These are phyloP conservation scores for Alcedo atthis DNA, from an alignment of 2,797 vertebrate genomes.

Conservation along the genomic window DNA sequence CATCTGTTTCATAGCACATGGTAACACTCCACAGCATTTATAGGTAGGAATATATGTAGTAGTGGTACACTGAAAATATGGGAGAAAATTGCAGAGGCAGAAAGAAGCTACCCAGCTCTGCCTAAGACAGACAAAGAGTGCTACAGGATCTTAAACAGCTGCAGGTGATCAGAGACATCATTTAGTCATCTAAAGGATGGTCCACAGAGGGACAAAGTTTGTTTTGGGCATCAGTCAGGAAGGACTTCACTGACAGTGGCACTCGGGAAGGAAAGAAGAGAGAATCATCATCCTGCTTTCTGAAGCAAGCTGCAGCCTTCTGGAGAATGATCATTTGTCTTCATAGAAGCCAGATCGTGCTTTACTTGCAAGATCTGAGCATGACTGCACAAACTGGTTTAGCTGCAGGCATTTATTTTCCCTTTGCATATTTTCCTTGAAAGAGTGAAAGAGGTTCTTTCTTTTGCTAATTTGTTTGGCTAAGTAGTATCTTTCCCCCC, in stretches of 20 bases:
- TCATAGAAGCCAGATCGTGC: background rate
- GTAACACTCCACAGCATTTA: background rate
- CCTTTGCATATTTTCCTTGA: background rate
- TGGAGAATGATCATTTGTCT: fast-evolving
- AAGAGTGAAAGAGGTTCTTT: background rate
- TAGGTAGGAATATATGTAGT: background rate
- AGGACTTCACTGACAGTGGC: background rate
- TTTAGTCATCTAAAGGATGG: background rate
- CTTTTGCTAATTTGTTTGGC: background rate
- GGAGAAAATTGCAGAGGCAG: background rate
- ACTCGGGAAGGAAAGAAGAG: background rate
- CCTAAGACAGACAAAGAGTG: background rate
- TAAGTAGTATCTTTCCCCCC: background rate
- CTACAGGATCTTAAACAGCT: background rate
- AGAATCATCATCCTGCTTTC: background rate
- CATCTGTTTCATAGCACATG: background rate
- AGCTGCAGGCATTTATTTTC: background rate
- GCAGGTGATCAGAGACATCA: background rate
- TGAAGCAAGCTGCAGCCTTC: background rate
- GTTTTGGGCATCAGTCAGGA: background rate
- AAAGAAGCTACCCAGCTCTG: background rate
- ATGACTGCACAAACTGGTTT: background rate
- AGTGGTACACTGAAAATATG: background rate
- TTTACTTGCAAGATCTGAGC: background rate
- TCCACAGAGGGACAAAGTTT: background rate